Evolutionary conservation across 2,797 vertebrate species (phyloP).

Genomic region (Toxotes lorentzi): DNA sequence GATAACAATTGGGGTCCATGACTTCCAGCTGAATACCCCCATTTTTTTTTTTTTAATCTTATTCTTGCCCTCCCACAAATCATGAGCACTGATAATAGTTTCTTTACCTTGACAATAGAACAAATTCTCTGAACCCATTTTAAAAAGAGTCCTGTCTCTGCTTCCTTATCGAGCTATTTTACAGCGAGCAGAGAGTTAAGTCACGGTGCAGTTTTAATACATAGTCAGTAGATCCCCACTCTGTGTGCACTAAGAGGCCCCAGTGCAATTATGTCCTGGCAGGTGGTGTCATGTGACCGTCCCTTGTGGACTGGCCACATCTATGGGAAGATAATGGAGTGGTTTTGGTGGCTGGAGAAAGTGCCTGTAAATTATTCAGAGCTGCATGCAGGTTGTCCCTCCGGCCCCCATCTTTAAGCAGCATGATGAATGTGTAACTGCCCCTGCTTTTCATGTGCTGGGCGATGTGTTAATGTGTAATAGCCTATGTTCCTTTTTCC

Average conservation of each 20-base stretch:
- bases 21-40: neutral
- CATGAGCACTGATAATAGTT: neutral
- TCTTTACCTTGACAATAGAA: neutral
- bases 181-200: constrained; percentile 25
- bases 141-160: neutral
- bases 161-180: constrained; percentile 14
- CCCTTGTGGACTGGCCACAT: constrained; percentile 74
- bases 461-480: constrained; percentile 40
- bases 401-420: constrained; percentile 47
- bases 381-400: constrained; percentile 58
- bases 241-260: constrained; percentile 66
- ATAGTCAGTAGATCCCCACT: constrained; percentile 60
- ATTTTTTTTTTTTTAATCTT: neutral
- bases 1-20: neutral
- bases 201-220: constrained; percentile 42
- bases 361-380: constrained; percentile 87
- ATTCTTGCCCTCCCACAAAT: neutral
- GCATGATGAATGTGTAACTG: constrained; percentile 57
- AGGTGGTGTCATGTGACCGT: constrained; percentile 84
- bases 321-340: constrained; percentile 83
- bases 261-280: constrained; percentile 73
- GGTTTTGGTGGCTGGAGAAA: constrained; percentile 83
- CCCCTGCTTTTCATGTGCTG: constrained; percentile 33
- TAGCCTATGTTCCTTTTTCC: constrained; percentile 5
- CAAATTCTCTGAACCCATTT: neutral